Evolutionary conservation across 2,113 vertebrate species (phyloP).

Genomic region (Vulpes vulpes): DNA sequence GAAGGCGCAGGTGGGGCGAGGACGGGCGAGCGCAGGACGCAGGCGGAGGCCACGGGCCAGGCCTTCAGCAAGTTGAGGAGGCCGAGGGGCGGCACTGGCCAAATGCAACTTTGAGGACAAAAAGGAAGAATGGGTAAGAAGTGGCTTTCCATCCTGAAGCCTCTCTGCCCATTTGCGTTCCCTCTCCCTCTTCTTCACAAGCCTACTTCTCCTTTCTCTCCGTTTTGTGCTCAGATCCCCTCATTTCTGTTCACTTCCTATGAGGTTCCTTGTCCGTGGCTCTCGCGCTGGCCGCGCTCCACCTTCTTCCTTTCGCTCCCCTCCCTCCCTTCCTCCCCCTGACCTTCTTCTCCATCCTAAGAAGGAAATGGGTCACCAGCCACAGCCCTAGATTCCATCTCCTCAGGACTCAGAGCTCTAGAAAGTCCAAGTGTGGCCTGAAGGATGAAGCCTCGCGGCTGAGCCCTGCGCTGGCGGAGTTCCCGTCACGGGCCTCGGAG

Average conservation of each 20-base stretch:
- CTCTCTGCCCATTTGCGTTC: neutral
- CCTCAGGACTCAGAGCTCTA: slow-evolving; percentile 20
- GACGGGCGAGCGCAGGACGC: no score
- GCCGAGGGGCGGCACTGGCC: neutral
- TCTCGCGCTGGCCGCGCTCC: neutral
- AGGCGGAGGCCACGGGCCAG: no score
- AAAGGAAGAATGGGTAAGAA: neutral
- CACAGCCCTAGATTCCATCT: slow-evolving; percentile 71
- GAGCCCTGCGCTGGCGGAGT: no score
- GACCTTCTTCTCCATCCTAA: slow-evolving; percentile 49
- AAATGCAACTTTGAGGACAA: neutral
- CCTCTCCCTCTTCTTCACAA: neutral
- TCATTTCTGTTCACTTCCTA: neutral
- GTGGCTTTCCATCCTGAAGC: neutral
- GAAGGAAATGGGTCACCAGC: slow-evolving; percentile 50
- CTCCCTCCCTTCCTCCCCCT: neutral
- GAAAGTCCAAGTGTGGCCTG: neutral
- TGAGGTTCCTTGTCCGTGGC: neutral
- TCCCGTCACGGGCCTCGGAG: no score
- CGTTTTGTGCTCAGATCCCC: neutral
- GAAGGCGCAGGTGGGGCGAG: neutral
- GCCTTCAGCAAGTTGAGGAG: neutral
- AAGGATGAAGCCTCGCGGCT: neutral
- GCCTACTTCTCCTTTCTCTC: neutral
- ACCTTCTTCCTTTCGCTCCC: neutral